Percentiles rank a stretch among this genome's conserved stretches.
These are phyloP conservation scores for Capreolus pygargus DNA, from an alignment of 2,113 vertebrate genomes.

Conservation along the genomic window DNA sequence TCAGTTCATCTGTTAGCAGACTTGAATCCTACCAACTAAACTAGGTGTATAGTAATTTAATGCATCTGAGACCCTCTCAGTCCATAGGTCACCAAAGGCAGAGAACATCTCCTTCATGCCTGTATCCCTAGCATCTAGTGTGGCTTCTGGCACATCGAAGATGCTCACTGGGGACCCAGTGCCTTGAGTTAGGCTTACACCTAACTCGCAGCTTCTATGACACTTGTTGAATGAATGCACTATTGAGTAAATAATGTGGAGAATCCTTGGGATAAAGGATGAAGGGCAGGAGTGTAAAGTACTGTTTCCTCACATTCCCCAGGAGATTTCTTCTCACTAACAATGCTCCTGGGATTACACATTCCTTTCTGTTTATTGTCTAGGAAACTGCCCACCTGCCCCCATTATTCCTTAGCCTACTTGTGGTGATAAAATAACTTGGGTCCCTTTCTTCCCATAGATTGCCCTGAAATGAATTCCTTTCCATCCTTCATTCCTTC, in stretches of 20 bases:
- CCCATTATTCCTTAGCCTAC: not conserved
- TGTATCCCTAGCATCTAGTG: not conserved
- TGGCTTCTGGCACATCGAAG: not conserved
- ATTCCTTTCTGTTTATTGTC: not conserved
- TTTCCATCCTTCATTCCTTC: not conserved
- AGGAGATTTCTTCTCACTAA: not conserved
- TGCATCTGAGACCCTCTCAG: not conserved
- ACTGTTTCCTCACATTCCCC: not conserved
- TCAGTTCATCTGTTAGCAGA: not conserved
- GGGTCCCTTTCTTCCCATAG: not conserved
- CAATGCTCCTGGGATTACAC: not conserved
- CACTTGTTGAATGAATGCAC: not conserved
- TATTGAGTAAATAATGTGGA: not conserved
- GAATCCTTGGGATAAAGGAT: not conserved
- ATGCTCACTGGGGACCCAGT: accelerated
- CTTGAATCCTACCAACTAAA: not conserved
- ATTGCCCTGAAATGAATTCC: not conserved
- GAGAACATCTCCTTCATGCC: not conserved
- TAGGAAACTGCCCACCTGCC: not conserved
- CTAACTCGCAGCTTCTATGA: not conserved
- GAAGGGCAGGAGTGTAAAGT: not conserved
- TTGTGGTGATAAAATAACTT: not conserved
- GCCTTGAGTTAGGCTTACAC: no score
- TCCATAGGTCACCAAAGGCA: not conserved
- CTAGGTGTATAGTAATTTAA: no score